These are phyloP conservation scores for Procambarus virginalis DNA, from an alignment of 1,140 invertebrate genomes.

Conservation along the genomic window DNA sequence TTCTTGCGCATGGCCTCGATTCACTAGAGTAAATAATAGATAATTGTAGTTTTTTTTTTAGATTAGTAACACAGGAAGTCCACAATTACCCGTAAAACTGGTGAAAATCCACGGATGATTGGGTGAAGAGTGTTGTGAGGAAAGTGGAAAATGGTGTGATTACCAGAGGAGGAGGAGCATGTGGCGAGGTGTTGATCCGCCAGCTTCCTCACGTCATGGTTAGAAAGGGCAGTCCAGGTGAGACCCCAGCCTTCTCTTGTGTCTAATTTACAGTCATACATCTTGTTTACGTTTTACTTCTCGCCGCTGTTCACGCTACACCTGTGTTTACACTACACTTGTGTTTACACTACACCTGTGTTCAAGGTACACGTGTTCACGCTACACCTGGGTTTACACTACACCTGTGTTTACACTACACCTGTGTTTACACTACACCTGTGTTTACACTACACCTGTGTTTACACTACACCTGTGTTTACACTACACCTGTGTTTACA, in stretches of 20 bases:
- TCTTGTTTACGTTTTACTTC: no score
- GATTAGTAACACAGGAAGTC: background rate
- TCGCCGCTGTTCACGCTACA: no score
- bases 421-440: no score
- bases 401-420: no score
- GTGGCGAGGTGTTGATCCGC: background rate
- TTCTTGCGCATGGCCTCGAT: background rate
- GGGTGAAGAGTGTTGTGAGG: background rate
- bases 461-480: no score
- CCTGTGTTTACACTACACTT: no score
- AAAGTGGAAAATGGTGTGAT: background rate
- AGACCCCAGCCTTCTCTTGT: background rate
- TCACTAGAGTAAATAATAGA: background rate
- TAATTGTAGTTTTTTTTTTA: background rate
- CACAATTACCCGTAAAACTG: background rate
- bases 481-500: no score
- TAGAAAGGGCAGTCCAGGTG: background rate
- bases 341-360: no score
- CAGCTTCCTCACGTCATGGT: background rate
- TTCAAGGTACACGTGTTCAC: no score
- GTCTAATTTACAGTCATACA: no score
- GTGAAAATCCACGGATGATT: background rate
- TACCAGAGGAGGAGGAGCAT: background rate
- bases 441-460: no score
- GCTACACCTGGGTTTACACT: no score